A percentile compares a stretch with the other conserved stretches of the same genome.
These are phyloP conservation scores for Clamator glandarius DNA, from an alignment of 2,797 vertebrate species.

Conservation along the genomic window DNA sequence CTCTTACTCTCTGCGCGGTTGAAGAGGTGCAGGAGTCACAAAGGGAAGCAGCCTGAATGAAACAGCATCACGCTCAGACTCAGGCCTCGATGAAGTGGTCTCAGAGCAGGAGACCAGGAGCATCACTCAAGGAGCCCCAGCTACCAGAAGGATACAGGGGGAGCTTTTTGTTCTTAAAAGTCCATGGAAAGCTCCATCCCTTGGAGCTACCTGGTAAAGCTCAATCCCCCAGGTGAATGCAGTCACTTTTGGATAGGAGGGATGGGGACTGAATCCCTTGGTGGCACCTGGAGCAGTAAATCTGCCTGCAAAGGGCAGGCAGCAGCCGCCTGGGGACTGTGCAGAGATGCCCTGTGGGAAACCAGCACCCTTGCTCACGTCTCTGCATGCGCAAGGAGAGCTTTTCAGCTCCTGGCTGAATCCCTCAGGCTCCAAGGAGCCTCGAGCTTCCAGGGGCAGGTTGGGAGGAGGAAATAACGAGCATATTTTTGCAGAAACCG, in stretches of 20 bases:
- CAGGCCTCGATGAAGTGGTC: not conserved
- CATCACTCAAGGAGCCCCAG: not conserved
- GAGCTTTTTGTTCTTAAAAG: not conserved
- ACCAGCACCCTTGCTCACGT: not conserved
- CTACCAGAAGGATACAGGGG: not conserved
- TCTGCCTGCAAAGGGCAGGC: not conserved
- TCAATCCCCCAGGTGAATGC: not conserved
- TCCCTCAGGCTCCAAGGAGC: not conserved
- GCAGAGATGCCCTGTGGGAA: not conserved
- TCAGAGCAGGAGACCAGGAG: not conserved
- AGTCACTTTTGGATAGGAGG: not conserved
- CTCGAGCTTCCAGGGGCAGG: not conserved
- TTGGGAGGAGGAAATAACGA: not conserved
- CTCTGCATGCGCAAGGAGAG: not conserved
- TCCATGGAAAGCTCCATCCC: not conserved
- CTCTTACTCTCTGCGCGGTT: not conserved
- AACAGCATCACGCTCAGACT: not conserved
- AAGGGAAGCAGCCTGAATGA: not conserved
- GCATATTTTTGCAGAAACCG: conserved; percentile 43
- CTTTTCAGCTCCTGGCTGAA: not conserved
- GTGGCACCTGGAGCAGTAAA: not conserved
- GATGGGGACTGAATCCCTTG: not conserved
- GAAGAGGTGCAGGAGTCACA: not conserved
- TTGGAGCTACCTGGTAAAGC: not conserved
- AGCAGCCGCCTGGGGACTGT: not conserved